Conservation (phyloP, 2,113 vertebrate genomes). For the Malurus melanocephalus region DNA sequence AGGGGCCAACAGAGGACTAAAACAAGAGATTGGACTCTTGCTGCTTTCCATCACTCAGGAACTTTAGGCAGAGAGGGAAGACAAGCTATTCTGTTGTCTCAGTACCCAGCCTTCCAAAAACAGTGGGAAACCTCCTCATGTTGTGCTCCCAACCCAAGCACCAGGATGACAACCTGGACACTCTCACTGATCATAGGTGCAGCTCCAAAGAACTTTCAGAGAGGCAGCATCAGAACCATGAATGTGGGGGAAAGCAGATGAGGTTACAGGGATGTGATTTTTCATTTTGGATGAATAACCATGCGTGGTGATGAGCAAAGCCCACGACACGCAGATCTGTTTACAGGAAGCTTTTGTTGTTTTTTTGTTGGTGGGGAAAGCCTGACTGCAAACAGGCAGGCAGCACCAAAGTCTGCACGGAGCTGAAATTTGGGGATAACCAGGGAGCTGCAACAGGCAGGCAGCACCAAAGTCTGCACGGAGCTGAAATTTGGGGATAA, state of each 20-base stretch:
- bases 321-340: accelerated
- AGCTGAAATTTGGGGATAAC: not conserved
- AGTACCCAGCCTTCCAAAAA: not conserved
- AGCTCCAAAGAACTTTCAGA: not conserved
- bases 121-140: not conserved
- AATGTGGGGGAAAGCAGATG: not conserved
- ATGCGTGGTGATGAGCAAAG: not conserved
- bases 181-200: not conserved
- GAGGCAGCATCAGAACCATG: not conserved
- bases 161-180: not conserved
- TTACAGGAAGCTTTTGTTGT: not conserved
- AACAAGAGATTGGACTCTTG: conserved; percentile 10
- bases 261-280: not conserved
- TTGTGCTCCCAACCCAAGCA: not conserved
- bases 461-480: not conserved
- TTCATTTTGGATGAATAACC: not conserved
- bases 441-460: not conserved
- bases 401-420: not conserved
- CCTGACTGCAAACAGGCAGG: not conserved
- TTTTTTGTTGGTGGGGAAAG: not conserved
- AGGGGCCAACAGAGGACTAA: conserved; percentile 6
- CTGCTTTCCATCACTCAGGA: not conserved
- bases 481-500: not conserved
- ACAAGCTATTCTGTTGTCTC: conserved; percentile 24
- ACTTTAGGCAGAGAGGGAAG: not conserved